A percentile compares a stretch with the other conserved stretches of the same genome.
Evolutionary conservation across 2,113 vertebrate genomes (phyloP).

Genomic region (Platysternon megacephalum): DNA sequence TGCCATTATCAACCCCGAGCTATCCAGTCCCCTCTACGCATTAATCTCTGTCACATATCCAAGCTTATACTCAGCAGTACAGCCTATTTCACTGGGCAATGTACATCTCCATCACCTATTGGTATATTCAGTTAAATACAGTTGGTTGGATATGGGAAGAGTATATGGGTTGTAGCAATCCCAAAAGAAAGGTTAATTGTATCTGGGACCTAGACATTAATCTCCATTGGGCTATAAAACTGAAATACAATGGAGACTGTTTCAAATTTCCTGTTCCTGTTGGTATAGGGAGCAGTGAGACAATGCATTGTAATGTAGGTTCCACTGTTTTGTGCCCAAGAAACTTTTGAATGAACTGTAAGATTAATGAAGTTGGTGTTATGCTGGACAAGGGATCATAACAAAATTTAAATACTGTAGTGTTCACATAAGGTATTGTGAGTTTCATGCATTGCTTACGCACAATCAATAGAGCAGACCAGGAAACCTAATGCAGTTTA

Average conservation of each 20-base stretch:
- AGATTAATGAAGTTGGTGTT: background rate
- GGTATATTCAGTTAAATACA: background rate
- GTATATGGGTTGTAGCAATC: background rate
- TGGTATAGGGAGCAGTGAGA: background rate
- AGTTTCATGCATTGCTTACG: background rate
- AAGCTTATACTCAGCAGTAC: background rate
- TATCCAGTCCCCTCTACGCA: background rate
- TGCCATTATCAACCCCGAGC: background rate
- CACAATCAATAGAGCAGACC: background rate
- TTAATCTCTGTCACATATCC: background rate
- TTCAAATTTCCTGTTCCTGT: constrained; percentile 1
- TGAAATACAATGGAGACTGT: background rate
- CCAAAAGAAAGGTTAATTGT: background rate
- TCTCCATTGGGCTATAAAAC: background rate
- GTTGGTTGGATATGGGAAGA: background rate
- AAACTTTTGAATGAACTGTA: constrained; percentile 9
- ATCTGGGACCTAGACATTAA: background rate
- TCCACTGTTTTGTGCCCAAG: background rate
- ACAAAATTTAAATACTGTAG: background rate
- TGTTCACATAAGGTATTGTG: background rate
- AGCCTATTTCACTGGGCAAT: background rate
- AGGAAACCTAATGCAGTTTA: background rate
- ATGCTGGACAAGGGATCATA: background rate
- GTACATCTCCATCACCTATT: background rate
- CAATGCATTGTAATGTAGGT: background rate